Percentiles rank a stretch among this genome's conserved stretches.
Conservation (phyloP, 1,140 invertebrate species). For the Nasonia vitripennis region DNA sequence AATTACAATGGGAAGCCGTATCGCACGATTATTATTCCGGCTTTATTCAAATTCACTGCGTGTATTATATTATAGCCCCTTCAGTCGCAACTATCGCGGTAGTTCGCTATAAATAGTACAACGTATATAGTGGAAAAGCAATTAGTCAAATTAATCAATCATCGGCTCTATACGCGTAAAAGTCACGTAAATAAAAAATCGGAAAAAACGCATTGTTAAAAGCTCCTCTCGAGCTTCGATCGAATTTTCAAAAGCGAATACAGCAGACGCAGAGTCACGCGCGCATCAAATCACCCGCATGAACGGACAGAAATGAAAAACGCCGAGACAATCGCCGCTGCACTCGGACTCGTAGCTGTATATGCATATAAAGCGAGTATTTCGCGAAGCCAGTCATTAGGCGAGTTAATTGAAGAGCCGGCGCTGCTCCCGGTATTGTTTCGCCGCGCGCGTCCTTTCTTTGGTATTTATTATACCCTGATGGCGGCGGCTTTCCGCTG, state of each 20-base stretch:
- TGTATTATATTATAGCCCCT: neutral
- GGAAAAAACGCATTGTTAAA: neutral
- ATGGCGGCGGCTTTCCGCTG: neutral
- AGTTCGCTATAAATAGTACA: neutral
- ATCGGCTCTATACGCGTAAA: neutral
- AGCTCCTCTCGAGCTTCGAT: neutral
- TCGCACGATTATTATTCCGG: too few species aligned
- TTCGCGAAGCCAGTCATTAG: neutral
- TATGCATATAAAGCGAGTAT: constrained; percentile 2
- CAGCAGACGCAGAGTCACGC: neutral
- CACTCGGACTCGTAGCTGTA: neutral
- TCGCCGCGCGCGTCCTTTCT: neutral
- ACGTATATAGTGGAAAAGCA: neutral
- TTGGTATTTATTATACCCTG: neutral
- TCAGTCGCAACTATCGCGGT: neutral
- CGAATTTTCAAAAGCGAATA: neutral
- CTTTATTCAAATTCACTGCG: too few species aligned
- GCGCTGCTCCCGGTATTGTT: too few species aligned
- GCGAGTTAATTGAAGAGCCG: constrained; percentile 12
- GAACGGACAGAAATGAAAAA: constrained; percentile 14
- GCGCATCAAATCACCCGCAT: neutral
- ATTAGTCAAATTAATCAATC: neutral
- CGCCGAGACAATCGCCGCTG: neutral
- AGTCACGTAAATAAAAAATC: neutral
- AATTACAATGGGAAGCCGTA: neutral